Conservation (phyloP, 2,888 invertebrate species). For the Ditula angustiorana region DNA sequence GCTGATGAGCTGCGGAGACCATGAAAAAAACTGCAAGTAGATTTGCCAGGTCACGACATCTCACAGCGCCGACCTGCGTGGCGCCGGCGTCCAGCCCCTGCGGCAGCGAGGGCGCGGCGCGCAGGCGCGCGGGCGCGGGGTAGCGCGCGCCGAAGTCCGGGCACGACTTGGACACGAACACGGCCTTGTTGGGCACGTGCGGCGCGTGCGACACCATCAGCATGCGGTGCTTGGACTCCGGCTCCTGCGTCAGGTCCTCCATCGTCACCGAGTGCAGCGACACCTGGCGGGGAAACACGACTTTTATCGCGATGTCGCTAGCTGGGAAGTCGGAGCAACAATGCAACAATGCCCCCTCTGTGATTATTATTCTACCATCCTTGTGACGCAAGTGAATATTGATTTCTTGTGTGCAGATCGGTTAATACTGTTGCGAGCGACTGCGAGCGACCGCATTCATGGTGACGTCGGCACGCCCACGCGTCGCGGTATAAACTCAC, state of each 20-base stretch:
- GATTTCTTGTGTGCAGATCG: too few relatives aligned
- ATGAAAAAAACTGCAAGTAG: too few relatives aligned
- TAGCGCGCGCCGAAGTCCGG: slow-evolving; percentile 86
- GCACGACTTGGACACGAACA: slow-evolving; percentile 92
- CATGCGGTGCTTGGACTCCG: slow-evolving; percentile 92
- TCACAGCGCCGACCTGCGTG: slow-evolving; percentile 18
- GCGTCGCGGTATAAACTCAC: slow-evolving; percentile 52
- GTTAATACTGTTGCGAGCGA: too few relatives aligned
- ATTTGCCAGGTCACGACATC: too few relatives aligned
- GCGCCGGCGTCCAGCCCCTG: slow-evolving; percentile 58
- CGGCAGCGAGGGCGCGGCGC: slow-evolving; percentile 60
- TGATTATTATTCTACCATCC: too few relatives aligned
- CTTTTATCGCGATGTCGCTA: too few relatives aligned
- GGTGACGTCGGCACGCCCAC: not conserved
- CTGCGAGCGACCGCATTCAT: too few relatives aligned
- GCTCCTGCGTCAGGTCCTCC: slow-evolving; percentile 94
- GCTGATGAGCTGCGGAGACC: too few relatives aligned
- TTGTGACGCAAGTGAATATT: too few relatives aligned
- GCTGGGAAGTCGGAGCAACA: too few relatives aligned
- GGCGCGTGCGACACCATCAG: slow-evolving; percentile 91
- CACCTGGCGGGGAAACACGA: slow-evolving; percentile 86
- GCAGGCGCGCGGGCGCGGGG: slow-evolving; percentile 47
- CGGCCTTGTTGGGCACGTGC: slow-evolving; percentile 75
- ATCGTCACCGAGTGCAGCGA: slow-evolving; percentile 94
- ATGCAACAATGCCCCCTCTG: too few relatives aligned